A percentile compares a stretch with the other conserved stretches of the same genome.
Evolutionary conservation across 2,113 vertebrate genomes (phyloP).

Genomic region (Axis porcinus): DNA sequence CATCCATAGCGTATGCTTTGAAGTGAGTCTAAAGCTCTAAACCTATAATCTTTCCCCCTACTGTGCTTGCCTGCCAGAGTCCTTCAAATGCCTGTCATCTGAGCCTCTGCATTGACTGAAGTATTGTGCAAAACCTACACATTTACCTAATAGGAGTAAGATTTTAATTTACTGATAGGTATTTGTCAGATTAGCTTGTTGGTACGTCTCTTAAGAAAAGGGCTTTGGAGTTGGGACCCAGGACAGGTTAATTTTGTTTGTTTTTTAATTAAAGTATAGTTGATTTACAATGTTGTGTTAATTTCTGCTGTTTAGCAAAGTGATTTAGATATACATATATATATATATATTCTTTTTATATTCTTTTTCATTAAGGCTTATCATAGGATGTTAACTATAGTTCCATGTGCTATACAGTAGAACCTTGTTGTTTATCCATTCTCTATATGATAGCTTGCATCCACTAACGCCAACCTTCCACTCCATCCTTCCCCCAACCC

Average conservation of each 20-base stretch:
- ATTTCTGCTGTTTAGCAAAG: not conserved
- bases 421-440: not conserved
- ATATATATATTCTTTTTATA: not conserved
- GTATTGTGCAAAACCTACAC: not conserved
- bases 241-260: not conserved
- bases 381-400: not conserved
- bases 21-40: not conserved
- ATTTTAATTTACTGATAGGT: not conserved
- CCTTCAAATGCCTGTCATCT: not conserved
- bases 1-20: not conserved
- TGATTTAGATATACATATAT: not conserved
- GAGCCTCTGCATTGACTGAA: not conserved
- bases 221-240: not conserved
- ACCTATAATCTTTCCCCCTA: not conserved
- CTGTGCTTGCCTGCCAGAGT: not conserved
- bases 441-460: not conserved
- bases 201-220: not conserved
- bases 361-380: not conserved
- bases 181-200: not conserved
- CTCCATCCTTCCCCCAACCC: not conserved
- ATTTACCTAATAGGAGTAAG: not conserved
- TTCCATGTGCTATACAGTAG: not conserved
- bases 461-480: not conserved
- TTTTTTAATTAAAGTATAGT: not conserved
- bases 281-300: not conserved